Conservation (phyloP, 2,113 vertebrate genomes). For the Aspidoscelis tigris region DNA sequence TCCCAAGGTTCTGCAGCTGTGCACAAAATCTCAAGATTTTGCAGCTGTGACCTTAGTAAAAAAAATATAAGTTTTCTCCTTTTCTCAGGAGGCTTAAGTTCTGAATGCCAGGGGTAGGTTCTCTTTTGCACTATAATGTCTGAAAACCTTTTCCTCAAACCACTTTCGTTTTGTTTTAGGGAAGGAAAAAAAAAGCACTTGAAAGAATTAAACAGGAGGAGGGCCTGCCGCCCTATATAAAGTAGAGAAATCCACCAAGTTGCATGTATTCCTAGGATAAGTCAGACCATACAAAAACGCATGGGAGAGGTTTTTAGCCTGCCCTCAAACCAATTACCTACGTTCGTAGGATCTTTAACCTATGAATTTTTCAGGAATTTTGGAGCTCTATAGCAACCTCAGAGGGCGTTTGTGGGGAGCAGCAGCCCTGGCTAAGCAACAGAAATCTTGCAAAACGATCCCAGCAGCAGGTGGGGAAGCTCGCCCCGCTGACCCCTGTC, state of each 20-base stretch:
- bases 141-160: neutral
- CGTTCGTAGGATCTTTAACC: neutral
- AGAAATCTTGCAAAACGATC: neutral
- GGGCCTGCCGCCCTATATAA: neutral
- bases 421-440: neutral
- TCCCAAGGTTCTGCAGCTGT: neutral
- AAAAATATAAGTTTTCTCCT: neutral
- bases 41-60: neutral
- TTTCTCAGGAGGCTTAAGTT: neutral
- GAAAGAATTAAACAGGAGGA: neutral
- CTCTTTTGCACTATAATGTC: neutral
- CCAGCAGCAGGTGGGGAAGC: no score
- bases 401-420: accelerated
- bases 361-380: no score
- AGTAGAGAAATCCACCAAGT: neutral
- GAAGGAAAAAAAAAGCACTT: neutral
- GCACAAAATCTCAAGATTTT: neutral
- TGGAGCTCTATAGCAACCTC: neutral
- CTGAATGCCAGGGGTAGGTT: neutral
- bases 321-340: neutral
- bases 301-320: neutral
- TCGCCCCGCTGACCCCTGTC: neutral
- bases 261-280: neutral
- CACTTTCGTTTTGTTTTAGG: neutral
- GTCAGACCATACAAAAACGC: neutral